Evolutionary conservation across 2,888 invertebrate genomes (phyloP).

Genomic region (Melanostoma mellinum): DNA sequence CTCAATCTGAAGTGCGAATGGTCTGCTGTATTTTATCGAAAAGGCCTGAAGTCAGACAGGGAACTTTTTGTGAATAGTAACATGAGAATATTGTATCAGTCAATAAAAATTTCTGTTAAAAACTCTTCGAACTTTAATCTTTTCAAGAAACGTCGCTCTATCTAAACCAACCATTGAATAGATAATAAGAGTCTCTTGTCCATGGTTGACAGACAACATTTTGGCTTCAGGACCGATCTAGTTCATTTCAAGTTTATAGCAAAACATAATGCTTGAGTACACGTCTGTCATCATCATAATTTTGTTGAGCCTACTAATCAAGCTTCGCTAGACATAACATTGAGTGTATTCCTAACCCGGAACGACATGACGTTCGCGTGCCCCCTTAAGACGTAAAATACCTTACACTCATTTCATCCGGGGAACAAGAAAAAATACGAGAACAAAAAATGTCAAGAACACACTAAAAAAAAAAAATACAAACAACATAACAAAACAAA

Average conservation of each 20-base stretch:
- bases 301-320: conserved; percentile 44
- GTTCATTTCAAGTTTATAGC: background rate
- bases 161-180: too few species aligned
- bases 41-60: too few species aligned
- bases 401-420: conserved; percentile 20
- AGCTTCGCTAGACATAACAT: conserved; percentile 43
- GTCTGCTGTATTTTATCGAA: too few species aligned
- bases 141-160: too few species aligned
- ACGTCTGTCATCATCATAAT: conserved; percentile 9
- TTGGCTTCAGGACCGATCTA: too few species aligned
- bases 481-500: conserved; percentile 28
- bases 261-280: background rate
- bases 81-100: too few species aligned
- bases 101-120: too few species aligned
- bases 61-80: too few species aligned
- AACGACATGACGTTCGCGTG: background rate
- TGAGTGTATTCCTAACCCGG: conserved; percentile 35
- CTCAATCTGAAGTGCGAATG: too few species aligned
- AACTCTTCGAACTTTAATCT: too few species aligned
- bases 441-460: conserved; percentile 51
- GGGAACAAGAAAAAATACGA: conserved; percentile 5
- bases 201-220: too few species aligned
- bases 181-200: too few species aligned
- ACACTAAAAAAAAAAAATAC: conserved; percentile 30
- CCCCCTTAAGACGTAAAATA: conserved; percentile 25